Base-by-base conservation (phyloP, 2,888 invertebrate genomes). In the Erebia epiphron region DNA sequence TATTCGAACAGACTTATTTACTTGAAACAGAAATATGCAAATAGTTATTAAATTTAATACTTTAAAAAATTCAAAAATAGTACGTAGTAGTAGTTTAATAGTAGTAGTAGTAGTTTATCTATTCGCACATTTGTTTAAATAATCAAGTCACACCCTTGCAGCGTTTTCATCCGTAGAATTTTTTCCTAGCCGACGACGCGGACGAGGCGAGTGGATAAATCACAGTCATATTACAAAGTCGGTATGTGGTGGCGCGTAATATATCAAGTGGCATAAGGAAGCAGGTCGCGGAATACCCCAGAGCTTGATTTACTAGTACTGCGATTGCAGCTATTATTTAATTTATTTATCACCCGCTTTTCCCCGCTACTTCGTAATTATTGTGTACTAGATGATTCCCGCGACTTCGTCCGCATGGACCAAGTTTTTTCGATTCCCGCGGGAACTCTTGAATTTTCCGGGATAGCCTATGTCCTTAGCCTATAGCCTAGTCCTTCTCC, bases 141-240 rank as follows among this genome's bases (percentile, higher is more conserved):
- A 46, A 61, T 18, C 13, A 61, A 61, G 46, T 61, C 43, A 49
- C 21, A 9, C 21, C 13, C 46, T 18, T 18, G 21, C 49, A 52
- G 67, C 60, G 66, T 69, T 72, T 66, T 74, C 74, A 63, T 58
- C 26, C 60, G 46, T 66, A 61, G 68, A 65, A 70, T 71, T 68
- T 62, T 70, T 58, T 69, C 26, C 41, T 14, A 8, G 18, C 14
- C 66, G 66, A 67, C 76, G 84, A 35, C 35, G 35, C 35, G 35
- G 35, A 35, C 35, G 35, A 35, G 35, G 83, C 83, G 77, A 74
- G 76, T 73, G 83, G 79, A 88, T 88, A 87, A 88, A 90, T 89
- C 87, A 86, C 85, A 82, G 84, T 82, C 79, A 86, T 88, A 87
- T 89, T 87, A 86, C 85, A 79, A 82, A 88, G 86, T 87, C 86